Base-by-base conservation (phyloP, 1,140 invertebrate genomes). In the Eueides isabella region DNA sequence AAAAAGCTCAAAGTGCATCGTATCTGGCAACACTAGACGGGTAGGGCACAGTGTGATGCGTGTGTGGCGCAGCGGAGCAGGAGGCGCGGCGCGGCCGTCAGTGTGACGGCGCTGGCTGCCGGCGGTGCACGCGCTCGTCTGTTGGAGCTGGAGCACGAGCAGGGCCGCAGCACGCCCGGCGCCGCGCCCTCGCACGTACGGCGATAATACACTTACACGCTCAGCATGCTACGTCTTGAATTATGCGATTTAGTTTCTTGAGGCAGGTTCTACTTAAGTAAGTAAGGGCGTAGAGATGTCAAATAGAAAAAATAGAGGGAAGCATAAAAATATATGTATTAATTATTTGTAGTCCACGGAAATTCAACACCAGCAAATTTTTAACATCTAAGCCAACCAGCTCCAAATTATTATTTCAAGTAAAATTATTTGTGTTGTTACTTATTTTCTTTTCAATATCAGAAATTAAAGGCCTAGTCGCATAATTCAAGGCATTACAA, bases 161-260 rank as follows among this genome's bases (percentile, higher is more conserved):
- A 85, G 82, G 92, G 91, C 73, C 89, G 91, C 83, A 92, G 91
- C 84, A 93, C 92, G 81, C 92, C 92, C 69, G 91, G 90, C 80
- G 89, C 87, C 65, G 82, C 79, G 70, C 76, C 64, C 69, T 67
- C 75, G 73, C 67, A 75, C 81, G 63, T 77, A 72, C 74, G 67
- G 67, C 48, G 9, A 11, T n/a, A n/a, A n/a, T 55, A 55, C 48
- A 55, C 44, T 66, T 69, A 80, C 83, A 75, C 74, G 28, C 66
- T 41, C 64, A 73, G 74, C 69, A 61, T 70, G 71, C 77, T 61
- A 7, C 66, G 5, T 63, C 41, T 71, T 41, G 41, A 61, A 7
- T 65, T 35, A 61, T 71, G 48, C 67, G 44, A 26, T n/a, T 2
- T 44, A 7, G 4, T 16, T 16, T 38, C 4, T 16, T 16, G 35